Conservation (phyloP, 1,140 invertebrate genomes). For the Microplitis demolitor region DNA sequence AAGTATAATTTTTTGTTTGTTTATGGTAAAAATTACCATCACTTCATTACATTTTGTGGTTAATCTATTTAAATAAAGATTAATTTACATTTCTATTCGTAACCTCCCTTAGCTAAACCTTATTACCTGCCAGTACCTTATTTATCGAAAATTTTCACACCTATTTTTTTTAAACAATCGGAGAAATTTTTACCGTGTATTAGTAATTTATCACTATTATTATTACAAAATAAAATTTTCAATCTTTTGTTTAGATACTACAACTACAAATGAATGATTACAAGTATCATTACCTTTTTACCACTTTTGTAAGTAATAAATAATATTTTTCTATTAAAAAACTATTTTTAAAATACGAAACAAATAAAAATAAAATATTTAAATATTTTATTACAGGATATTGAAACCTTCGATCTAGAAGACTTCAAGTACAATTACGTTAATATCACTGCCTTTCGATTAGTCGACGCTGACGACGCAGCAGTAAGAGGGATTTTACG, state of each 20-base stretch:
- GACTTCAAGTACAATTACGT: slow-evolving; percentile 72
- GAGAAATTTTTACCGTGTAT: too few species aligned
- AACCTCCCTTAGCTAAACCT: too few species aligned
- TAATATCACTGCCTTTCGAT: slow-evolving; percentile 70
- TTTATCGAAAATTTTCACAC: too few species aligned
- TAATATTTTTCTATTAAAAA: background rate
- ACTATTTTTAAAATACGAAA: background rate
- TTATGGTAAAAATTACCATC: too few species aligned
- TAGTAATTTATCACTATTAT: too few species aligned
- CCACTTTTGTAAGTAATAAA: slow-evolving; percentile 69
- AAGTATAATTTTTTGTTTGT: too few species aligned
- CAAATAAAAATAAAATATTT: slow-evolving; percentile 7
- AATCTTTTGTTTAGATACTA: slow-evolving; percentile 61
- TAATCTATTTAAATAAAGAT: too few species aligned
- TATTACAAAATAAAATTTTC: too few species aligned
- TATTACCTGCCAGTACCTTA: too few species aligned
- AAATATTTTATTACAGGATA: slow-evolving; percentile 56
- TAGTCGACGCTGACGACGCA: slow-evolving; percentile 66
- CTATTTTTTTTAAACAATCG: too few species aligned
- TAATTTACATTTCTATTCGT: too few species aligned
- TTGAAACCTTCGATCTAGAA: slow-evolving; percentile 69
- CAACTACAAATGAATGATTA: slow-evolving; percentile 73
- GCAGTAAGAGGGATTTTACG: slow-evolving; percentile 64
- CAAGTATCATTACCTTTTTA: slow-evolving; percentile 74
- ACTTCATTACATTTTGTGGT: too few species aligned